Percentiles rank a stretch among this genome's conserved stretches.
Evolutionary conservation across 2,888 invertebrate genomes (phyloP).

Genomic region (Hyalella azteca): DNA sequence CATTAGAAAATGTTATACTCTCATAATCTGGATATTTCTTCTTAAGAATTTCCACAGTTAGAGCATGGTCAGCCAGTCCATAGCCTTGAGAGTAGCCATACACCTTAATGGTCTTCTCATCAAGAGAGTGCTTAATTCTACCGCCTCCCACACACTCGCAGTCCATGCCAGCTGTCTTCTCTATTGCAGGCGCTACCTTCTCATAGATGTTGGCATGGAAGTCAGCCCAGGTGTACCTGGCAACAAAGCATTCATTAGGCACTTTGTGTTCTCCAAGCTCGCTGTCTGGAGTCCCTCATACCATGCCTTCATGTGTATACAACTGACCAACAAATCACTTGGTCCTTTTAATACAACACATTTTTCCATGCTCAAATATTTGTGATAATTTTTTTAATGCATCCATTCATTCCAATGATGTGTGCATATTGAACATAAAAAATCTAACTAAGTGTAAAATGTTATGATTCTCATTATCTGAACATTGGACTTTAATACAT

Average conservation of each 20-base stretch:
- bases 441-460: too few species aligned
- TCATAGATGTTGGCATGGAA: slow-evolving; percentile 79
- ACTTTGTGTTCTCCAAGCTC: too few species aligned
- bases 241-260: slow-evolving; percentile 62
- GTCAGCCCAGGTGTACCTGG: slow-evolving; percentile 52
- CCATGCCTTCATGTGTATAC: too few species aligned
- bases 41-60: slow-evolving; percentile 77
- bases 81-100: slow-evolving; percentile 94
- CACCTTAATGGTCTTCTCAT: slow-evolving; percentile 79
- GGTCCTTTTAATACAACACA: too few species aligned
- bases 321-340: too few species aligned
- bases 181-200: slow-evolving; percentile 65
- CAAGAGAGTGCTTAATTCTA: slow-evolving; percentile 82
- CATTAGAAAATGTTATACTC: slow-evolving; percentile 80
- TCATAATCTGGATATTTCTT: slow-evolving; percentile 75
- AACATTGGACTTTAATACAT: too few species aligned
- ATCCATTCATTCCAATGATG: too few species aligned
- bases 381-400: too few species aligned
- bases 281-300: too few species aligned
- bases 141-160: slow-evolving; percentile 91
- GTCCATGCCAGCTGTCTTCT: slow-evolving; percentile 67
- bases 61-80: slow-evolving; percentile 87
- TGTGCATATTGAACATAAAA: too few species aligned
- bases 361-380: too few species aligned
- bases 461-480: too few species aligned